Base-by-base conservation (phyloP, 2,797 vertebrate genomes). In the Sebastolobus altivelis region DNA sequence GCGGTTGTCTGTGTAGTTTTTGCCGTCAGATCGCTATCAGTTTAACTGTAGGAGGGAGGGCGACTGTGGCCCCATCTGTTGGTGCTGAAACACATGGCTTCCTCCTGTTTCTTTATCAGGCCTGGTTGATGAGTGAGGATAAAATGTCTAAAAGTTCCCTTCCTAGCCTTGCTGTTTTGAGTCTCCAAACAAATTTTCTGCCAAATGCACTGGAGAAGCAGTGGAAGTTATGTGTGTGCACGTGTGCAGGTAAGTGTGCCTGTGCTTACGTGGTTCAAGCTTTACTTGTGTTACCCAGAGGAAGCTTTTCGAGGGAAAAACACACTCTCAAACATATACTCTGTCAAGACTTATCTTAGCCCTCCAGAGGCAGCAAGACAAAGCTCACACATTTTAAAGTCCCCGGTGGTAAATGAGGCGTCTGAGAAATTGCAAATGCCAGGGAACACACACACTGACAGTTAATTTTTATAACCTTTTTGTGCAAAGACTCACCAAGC, bases 391-490 rank as follows among this genome's bases (percentile, higher is more conserved):
- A 89, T 93, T 94, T 93, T 88, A 83, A 90, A 94, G 93, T 92
- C 94, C 91, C 90, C 82, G 58, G 72, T 79, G 81, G 83, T 93
- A 95, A 96, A 96, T 96, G 92, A 94, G 87, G 92, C 81, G 72
- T 93, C 94, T 93, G 90, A 94, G 90, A 90, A 95, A 94, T 94
- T 92, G 90, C 82, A 94, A 94, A 94, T 93, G 91, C 91, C 85
- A 87, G 83, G 52, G 72, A 92, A 92, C 85, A 84, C 83, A 82
- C 70, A 70, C 79, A 83, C 88, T 87, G 89, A 88, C 85, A 92
- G 92, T 94, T 94, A 84, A 94, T 94, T 95, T 94, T 83, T 89
- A 92, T 90, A 94, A 92, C 93, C 87, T 94, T 94, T 46, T 92
- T 91, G 83, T 91, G 73, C 88, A 85, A 92, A 87, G 89, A 89